Percentiles rank a stretch among this genome's conserved stretches.
Evolutionary conservation across 92 coral and sea anemone genomes (phyloP).

Genomic region (Palythoa caribaeorum): DNA sequence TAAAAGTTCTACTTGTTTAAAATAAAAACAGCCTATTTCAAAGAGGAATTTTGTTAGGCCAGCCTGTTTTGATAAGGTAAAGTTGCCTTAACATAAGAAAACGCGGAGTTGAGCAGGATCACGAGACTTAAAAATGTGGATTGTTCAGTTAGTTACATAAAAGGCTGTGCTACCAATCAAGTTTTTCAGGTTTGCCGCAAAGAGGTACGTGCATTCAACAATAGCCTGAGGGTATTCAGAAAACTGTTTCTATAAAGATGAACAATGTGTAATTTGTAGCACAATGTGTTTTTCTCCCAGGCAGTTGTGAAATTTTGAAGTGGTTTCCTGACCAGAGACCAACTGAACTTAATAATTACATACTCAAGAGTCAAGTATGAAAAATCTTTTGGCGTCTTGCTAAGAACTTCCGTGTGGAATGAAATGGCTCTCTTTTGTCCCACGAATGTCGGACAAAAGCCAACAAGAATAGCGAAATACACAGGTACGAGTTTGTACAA

Average conservation of each 20-base stretch:
- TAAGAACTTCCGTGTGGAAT: not conserved
- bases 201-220: not conserved
- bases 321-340: not conserved
- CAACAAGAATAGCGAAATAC: slow-evolving; percentile 47
- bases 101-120: not conserved
- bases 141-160: not conserved
- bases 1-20: not conserved
- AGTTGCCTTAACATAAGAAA: not conserved
- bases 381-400: not conserved
- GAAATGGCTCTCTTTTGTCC: slow-evolving; percentile 63
- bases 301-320: slow-evolving; percentile 1
- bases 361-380: not conserved
- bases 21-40: slow-evolving; percentile 20
- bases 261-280: slow-evolving; percentile 20
- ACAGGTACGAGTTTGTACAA: slow-evolving; percentile 52
- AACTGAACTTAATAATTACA: not conserved
- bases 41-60: slow-evolving; percentile 27
- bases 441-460: slow-evolving; percentile 52
- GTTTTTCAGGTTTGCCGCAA: not conserved
- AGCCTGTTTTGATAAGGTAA: slow-evolving; percentile 28
- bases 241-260: slow-evolving; percentile 20
- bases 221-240: slow-evolving; percentile 18
- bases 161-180: not conserved
- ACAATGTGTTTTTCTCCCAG: slow-evolving; percentile 1
- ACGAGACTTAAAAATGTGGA: not conserved